Conservation (phyloP, 1,140 invertebrate species). For the Meteorus sp. region DNA sequence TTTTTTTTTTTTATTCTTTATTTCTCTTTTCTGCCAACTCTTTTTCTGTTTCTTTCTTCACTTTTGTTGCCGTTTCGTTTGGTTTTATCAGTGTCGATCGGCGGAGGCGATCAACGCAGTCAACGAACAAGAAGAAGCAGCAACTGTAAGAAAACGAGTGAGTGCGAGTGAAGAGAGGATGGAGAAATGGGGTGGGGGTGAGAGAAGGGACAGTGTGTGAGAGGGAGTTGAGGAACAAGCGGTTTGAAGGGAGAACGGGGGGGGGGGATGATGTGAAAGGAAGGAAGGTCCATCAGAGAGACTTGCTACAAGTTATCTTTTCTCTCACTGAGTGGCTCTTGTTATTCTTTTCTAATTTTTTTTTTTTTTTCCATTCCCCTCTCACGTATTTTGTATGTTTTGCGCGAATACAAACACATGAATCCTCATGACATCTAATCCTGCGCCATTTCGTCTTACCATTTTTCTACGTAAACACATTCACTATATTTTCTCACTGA, state of each 20-base stretch:
- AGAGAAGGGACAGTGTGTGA: background rate
- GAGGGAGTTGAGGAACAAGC: background rate
- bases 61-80: too few relatives aligned
- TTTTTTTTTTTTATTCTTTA: background rate
- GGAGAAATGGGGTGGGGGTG: slow-evolving; percentile 12
- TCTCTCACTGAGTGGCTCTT: too few relatives aligned
- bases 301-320: too few relatives aligned
- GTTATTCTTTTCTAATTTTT: too few relatives aligned
- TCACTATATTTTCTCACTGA: too few relatives aligned
- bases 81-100: slow-evolving; percentile 52
- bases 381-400: too few relatives aligned
- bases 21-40: background rate
- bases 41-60: background rate
- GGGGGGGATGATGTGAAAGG: slow-evolving; percentile 28
- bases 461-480: too few relatives aligned
- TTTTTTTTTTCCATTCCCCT: too few relatives aligned
- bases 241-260: too few relatives aligned
- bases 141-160: slow-evolving; percentile 6
- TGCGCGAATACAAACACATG: too few relatives aligned
- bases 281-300: slow-evolving; percentile 38
- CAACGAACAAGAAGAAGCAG: slow-evolving; percentile 13
- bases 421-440: too few relatives aligned
- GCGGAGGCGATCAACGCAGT: slow-evolving; percentile 24
- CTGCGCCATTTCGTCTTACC: too few relatives aligned
- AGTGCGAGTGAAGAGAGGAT: background rate